phyloP scores from a whole-genome alignment of 2,113 vertebrate species.

The Helogale parvula region DNA sequence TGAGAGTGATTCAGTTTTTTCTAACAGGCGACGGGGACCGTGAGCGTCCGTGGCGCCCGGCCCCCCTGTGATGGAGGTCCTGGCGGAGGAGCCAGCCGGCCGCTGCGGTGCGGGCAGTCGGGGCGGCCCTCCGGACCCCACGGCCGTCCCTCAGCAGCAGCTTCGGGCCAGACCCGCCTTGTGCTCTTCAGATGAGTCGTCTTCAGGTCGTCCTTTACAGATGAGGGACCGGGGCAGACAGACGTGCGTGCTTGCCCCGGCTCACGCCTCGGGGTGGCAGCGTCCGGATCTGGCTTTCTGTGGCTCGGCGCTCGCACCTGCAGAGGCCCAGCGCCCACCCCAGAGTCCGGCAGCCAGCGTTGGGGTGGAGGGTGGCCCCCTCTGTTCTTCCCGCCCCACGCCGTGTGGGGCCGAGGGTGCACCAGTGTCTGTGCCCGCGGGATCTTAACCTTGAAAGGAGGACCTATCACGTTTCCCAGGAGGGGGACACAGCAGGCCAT shows the following conservation, averaged over 20 bases:
- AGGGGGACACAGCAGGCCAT: background rate
- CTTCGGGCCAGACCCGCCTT: background rate
- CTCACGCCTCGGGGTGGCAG: background rate
- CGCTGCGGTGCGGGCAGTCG: background rate
- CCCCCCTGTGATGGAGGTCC: background rate
- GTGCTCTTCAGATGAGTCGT: background rate
- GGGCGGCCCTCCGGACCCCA: rapidly evolving
- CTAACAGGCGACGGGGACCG: background rate
- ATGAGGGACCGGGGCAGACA: background rate
- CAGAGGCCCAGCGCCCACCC: background rate
- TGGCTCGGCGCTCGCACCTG: background rate
- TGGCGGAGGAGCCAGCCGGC: rapidly evolving
- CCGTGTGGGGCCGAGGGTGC: background rate
- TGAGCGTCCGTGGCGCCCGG: too few species aligned
- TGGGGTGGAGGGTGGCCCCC: background rate
- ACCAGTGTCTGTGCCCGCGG: background rate
- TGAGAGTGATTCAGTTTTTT: background rate
- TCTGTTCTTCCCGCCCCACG: background rate
- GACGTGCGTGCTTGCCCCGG: background rate
- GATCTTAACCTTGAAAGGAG: background rate
- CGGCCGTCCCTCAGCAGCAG: background rate
- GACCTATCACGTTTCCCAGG: background rate
- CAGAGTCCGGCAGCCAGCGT: too few species aligned
- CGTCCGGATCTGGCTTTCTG: background rate
- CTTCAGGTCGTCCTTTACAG: background rate